phyloP scores from a whole-genome alignment of 2,797 vertebrate species.

The Etheostoma perlongum region DNA sequence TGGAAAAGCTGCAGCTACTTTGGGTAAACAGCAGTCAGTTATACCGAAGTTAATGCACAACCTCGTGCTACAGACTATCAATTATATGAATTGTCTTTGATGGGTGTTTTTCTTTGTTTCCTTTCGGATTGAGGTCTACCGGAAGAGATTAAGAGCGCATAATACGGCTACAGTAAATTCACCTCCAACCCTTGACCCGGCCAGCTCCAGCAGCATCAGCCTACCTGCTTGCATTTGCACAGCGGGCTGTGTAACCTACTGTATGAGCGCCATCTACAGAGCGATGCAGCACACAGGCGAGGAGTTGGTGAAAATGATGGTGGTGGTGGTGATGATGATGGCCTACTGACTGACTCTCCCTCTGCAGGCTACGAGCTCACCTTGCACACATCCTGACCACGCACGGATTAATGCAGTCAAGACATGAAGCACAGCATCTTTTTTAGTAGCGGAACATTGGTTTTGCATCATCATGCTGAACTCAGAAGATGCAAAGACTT shows the following conservation, averaged over 20 bases:
- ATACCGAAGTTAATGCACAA: constrained; percentile 6
- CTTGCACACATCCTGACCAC: constrained; percentile 41
- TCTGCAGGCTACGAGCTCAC: constrained; percentile 50
- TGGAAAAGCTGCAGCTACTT: not conserved
- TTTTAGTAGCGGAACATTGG: not conserved
- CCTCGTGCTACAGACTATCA: not conserved
- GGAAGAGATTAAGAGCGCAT: constrained; percentile 61
- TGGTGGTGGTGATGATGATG: constrained; percentile 50
- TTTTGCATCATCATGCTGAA: not conserved
- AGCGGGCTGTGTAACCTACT: constrained; percentile 79
- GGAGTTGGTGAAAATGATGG: constrained; percentile 29
- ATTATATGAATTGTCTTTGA: constrained; percentile 32
- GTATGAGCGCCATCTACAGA: constrained; percentile 95
- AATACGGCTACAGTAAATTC: constrained; percentile 66
- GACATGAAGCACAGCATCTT: not conserved
- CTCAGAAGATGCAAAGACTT: not conserved
- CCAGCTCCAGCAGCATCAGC: constrained; percentile 43
- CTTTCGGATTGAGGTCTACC: constrained; percentile 47
- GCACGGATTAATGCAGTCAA: not conserved
- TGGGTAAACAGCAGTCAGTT: not conserved
- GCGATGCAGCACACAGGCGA: constrained; percentile 56
- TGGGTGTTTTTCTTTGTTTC: constrained; percentile 41
- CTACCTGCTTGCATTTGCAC: constrained; percentile 19
- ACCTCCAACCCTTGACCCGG: constrained; percentile 75
- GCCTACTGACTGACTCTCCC: constrained; percentile 59